Evolutionary conservation across 2,797 vertebrate genomes (phyloP), one percentile per base, ranked within the genome.

Genomic region (Notamacropus eugenii): DNA sequence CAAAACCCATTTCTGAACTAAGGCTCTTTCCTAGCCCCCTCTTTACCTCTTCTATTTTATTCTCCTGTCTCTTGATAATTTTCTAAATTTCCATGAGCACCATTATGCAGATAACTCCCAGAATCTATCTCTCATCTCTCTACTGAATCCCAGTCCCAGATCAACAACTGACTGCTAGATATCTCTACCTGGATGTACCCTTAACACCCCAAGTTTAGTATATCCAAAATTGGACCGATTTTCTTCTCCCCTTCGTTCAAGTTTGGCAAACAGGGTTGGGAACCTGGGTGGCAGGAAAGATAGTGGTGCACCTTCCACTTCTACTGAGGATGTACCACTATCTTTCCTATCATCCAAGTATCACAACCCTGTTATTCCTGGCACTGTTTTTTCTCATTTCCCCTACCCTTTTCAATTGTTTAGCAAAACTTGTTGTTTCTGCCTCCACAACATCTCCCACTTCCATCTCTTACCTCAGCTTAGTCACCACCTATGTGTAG

Each of bases 111-210:
- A 74, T 16, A 19, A 74, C 62, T n/a, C 62, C 34, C 34, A n/a
- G 16, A 74, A 74, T 16, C 91, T 55, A 91, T 91, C 95, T 94
- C 94, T 91, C 59, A 50, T 95, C 56, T 95, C 55, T 94, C 91
- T 90, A 28, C 28, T 90, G 46, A 92, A 93, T 67, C 96, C 87
- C 27, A 94, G 74, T 94, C 94, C 94, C 62, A 82, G 90, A 93
- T 96, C 96, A 97, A 92, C 14, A 91, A 94, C 50, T 57, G 93
- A 57, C 91, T 96, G 54, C 95, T 92, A 96, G 90, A 40, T 10
- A 91, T 94, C 93, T 97, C 95, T 95, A 97, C 96, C 93, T 96
- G 98, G 92, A 95, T 96, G 92, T 97, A 90, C 93, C 54, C 56
- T 93, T 90, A 96, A 87, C 90, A 93, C 94, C 90, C 94, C 93